These are phyloP conservation scores for Heterochromis multidens DNA, from an alignment of 2,113 vertebrate genomes.

Conservation along the genomic window DNA sequence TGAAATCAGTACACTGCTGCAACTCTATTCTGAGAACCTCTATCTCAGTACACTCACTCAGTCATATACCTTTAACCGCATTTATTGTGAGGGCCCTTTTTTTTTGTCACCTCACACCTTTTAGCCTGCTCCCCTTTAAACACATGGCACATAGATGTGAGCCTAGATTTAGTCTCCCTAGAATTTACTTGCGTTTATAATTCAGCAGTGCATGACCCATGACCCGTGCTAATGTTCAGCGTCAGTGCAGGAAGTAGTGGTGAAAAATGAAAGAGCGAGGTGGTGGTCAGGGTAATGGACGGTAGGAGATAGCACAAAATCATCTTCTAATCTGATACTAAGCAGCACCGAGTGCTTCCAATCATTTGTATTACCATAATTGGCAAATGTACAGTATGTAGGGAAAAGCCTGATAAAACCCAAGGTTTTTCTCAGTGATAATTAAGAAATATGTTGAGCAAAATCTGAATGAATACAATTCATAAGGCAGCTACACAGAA, in stretches of 20 bases:
- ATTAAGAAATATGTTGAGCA: neutral
- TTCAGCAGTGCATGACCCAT: neutral
- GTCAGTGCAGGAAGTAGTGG: neutral
- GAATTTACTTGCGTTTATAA: neutral
- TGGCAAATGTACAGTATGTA: neutral
- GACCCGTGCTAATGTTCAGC: neutral
- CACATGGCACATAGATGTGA: neutral
- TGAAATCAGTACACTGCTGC: too few relatives aligned
- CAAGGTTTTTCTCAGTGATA: neutral
- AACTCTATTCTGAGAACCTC: too few relatives aligned
- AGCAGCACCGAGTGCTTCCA: neutral
- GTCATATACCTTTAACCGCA: too few relatives aligned
- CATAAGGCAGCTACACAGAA: neutral
- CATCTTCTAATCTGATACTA: neutral
- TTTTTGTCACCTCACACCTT: neutral
- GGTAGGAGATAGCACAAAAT: neutral
- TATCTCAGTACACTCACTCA: neutral
- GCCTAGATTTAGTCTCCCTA: neutral
- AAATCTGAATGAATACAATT: too few relatives aligned
- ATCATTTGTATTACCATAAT: neutral
- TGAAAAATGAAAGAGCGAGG: neutral
- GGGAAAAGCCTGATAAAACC: neutral
- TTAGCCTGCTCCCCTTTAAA: neutral
- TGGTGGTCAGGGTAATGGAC: neutral
- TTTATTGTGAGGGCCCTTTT: neutral